phyloP scores from a whole-genome alignment of 2,113 vertebrate genomes.

The Sander vitreus region DNA sequence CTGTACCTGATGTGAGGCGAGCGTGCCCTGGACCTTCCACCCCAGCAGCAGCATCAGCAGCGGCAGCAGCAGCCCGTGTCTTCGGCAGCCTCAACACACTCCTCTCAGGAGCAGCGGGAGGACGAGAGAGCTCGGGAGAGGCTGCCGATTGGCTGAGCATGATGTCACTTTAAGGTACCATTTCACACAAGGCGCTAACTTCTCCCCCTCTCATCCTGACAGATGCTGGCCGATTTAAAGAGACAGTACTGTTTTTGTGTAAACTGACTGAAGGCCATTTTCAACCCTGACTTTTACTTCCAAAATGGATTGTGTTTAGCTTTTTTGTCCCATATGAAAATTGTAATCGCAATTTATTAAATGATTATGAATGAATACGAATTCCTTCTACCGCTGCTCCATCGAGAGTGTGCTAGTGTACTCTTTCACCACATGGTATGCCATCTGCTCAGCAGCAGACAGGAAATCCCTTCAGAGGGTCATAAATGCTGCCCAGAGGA shows the following conservation, averaged over 20 bases:
- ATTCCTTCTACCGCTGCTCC: too few relatives aligned
- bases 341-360: not conserved
- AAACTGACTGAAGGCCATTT: constrained; percentile 21
- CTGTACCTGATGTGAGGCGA: constrained; percentile 62
- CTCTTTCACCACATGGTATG: too few relatives aligned
- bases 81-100: constrained; percentile 43
- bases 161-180: constrained; percentile 78
- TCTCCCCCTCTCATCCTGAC: constrained; percentile 50
- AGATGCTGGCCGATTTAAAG: constrained; percentile 78
- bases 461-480: too few relatives aligned
- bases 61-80: constrained; percentile 50
- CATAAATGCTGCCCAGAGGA: too few relatives aligned
- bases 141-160: constrained; percentile 69
- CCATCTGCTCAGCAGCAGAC: too few relatives aligned
- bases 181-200: constrained; percentile 45
- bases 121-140: constrained; percentile 47
- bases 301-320: constrained; percentile 6
- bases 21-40: constrained; percentile 60
- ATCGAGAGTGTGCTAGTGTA: too few relatives aligned
- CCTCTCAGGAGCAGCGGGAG: constrained; percentile 51
- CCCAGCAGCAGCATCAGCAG: constrained; percentile 54
- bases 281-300: constrained; percentile 16
- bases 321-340: not conserved
- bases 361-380: not conserved
- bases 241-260: constrained; percentile 68